These are phyloP conservation scores for Siniperca obscura DNA, from an alignment of 2,797 vertebrate species.

Conservation along the genomic window DNA sequence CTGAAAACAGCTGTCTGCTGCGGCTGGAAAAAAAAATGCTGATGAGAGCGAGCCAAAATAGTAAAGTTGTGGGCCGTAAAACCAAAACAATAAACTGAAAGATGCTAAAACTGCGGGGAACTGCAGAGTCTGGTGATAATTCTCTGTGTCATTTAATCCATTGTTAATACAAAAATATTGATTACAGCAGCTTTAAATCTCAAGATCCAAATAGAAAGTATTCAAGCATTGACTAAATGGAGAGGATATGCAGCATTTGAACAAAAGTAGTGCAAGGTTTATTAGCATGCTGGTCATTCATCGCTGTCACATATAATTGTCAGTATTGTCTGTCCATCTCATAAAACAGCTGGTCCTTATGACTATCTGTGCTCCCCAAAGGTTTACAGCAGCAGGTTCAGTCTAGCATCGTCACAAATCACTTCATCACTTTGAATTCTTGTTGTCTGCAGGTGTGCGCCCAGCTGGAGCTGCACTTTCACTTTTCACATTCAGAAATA, in stretches of 20 bases:
- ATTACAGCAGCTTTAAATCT: neutral
- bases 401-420: constrained; percentile 38
- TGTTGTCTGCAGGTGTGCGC: constrained; percentile 60
- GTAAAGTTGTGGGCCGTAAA: neutral
- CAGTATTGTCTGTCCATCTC: constrained; percentile 23
- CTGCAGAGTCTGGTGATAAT: neutral
- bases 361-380: constrained; percentile 12
- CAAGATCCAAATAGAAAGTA: neutral
- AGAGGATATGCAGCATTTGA: neutral
- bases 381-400: constrained; percentile 49
- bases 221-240: neutral
- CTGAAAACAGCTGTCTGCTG: constrained; percentile 35
- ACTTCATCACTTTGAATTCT: constrained; percentile 43
- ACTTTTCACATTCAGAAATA: constrained; percentile 38
- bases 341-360: constrained; percentile 41
- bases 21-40: constrained; percentile 7
- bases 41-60: constrained; percentile 11
- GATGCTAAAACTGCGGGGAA: neutral
- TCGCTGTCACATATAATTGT: constrained; percentile 30
- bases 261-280: neutral
- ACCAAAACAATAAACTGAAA: constrained; percentile 9
- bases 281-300: constrained; percentile 27
- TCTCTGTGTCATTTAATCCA: neutral
- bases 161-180: neutral
- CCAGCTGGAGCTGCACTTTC: constrained; percentile 50